Evolutionary conservation across 1,140 invertebrate genomes (phyloP), one percentile per base, ranked within the genome.

Genomic region (Patella vulgata): DNA sequence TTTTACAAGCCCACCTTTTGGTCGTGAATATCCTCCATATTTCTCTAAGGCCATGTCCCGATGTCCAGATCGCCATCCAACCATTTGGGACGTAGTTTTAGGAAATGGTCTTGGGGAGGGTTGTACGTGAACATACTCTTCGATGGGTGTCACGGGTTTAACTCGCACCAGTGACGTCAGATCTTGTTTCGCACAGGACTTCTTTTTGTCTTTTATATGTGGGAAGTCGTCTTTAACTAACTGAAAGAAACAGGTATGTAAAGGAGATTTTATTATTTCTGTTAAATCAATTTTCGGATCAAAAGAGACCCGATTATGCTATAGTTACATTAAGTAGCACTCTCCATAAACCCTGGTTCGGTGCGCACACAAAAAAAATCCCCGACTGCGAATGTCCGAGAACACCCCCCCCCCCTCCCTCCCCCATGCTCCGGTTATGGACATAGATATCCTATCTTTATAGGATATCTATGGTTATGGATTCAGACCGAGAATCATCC

Each of bases 61-160:
- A 21, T 77, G 60, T 14, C 72, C 65, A 2, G 80, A 82, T 46
- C 81, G 53, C 81, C 81, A 83, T 0, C 81, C 81, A 9, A 82
- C 73, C 30, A 72, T 65, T 27, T 74, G 71, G 9, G 80, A 60
- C 6, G 81, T 83, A 2, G 81, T 83, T 59, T 70, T 63, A 2
- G 81, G 81, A 39, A 77, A 75, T 14, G 81, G 80, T 47, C 67
- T 72, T 3, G 74, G 74, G 8, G 80, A 83, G 0, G 81, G 78
- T 21, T 71, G 54, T 1, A 83, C 81, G 36, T 75, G 66, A 42
- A 79, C 77, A 52, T 79, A 82, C 63, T 81, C 70, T 39, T 80
- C 74, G 46, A 79, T 73, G 1, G 81, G 81, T 1, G 81, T 82
- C 11, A 78, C 75, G 17, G 80, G 80, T 48, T 72, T 67, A 0